Evolutionary conservation across 2,797 vertebrate species (phyloP), one percentile per base, ranked within the genome.

Genomic region (Myripristis murdjan): DNA sequence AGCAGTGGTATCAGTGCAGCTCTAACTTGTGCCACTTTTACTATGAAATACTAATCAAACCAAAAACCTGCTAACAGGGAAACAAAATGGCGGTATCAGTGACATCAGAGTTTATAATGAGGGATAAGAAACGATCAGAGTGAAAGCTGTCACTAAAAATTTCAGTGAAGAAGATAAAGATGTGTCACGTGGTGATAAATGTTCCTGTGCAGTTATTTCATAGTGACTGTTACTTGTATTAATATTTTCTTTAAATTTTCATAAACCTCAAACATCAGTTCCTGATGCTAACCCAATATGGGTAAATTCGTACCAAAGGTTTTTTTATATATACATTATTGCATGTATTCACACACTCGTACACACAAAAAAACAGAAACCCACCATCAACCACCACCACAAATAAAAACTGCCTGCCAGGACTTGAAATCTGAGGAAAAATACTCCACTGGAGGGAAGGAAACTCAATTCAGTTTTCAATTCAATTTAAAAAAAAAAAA

Each of bases 231-330:
- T n/a, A 53, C 1, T 75, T n/a, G 61, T n/a, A 75, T 76, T 81
- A 33, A 61, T 55, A 62, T n/a, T n/a, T n/a, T n/a, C n/a, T n/a
- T n/a, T n/a, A 16, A 35, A 52, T 73, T 71, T 37, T 37, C 51
- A 2, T 33, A 51, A 64, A 55, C 24, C 39, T 37, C 65, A 61
- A 37, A 76, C 56, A 61, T 66, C 51, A 67, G 68, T 64, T 67
- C 57, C 70, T 63, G 73, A 59, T 73, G 55, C 26, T 44, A 85
- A 92, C 91, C 92, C 92, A 93, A 93, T 92, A 91, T 93, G 92
- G 91, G 93, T 70, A 70, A 91, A 89, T 81, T 71, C 59, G 80
- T 65, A 73, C 73, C 58, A 63, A 16, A 2, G 8, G 6, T 16
- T 43, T 49, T 23, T n/a, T n/a, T n/a, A n/a, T 43, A 56, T 77